Base-by-base conservation (phyloP, 2,888 invertebrate species). In the Drosophila diplacantha region DNA sequence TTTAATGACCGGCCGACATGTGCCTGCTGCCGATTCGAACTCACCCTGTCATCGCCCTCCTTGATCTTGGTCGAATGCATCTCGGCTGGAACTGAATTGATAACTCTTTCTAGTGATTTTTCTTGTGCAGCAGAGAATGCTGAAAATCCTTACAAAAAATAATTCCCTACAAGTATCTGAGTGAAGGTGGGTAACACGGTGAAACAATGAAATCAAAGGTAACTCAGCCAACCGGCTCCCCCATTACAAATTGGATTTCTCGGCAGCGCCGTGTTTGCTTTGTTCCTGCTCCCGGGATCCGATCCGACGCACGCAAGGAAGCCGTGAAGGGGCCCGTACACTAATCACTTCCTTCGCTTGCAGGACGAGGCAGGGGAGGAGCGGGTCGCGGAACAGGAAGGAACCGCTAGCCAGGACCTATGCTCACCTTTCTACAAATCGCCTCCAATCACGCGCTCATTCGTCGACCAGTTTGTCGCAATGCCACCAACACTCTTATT, bases 401-500 rank as follows among this genome's bases (percentile, higher is more conserved):
- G 46, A 46, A 44, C 44, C 24, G 52, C 51, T 38, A 69, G 69
- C 37, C 46, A 49, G 59, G 44, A 47, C 39, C 54, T 43, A 32
- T 37, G 57, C 51, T 61, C 63, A 56, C 55, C 56, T 44, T 51
- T 34, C 55, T 69, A 69, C 69, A 69, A 69, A 69, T 69, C 70
- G 70, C 57, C 63, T 77, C 67, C 78, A 79, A 79, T 79, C 83
- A 79, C 73, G 71, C 75, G 75, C 81, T 83, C 73, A 78, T 78
- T 78, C 78, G 83, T 69, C 73, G 71, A 54, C 44, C 71, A 63
- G 83, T 83, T 79, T 79, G 78, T 79, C 78, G 81, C 83, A 77
- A 81, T 81, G 83, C 74, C 75, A 74, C 62, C 75, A 75, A 83
- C 71, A 81, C 71, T 81, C 77, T 79, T 75, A 83, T 79, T 79